These are phyloP conservation scores for Hyalella azteca DNA, from an alignment of 2,888 invertebrate species.

Conservation along the genomic window DNA sequence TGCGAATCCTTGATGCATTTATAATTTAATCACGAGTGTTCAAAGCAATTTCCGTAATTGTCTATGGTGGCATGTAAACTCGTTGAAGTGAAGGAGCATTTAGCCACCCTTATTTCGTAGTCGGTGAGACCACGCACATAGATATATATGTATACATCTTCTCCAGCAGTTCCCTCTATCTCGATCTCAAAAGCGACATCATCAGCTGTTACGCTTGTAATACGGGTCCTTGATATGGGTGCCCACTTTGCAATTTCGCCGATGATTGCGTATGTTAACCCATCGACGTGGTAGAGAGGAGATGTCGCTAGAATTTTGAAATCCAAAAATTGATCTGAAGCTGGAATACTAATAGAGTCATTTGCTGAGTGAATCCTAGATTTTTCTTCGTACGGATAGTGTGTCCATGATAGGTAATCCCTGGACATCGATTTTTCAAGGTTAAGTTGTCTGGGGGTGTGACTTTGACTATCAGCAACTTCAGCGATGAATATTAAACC, in stretches of 20 bases:
- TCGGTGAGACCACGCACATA: too few relatives aligned
- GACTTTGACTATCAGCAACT: neutral
- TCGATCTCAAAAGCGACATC: neutral
- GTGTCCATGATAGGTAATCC: slow-evolving; percentile 5
- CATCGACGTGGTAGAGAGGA: neutral
- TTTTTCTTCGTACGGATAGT: slow-evolving; percentile 31
- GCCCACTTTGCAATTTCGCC: slow-evolving; percentile 47
- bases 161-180: too few relatives aligned
- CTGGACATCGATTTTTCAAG: slow-evolving; percentile 22
- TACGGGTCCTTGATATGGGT: slow-evolving; percentile 38
- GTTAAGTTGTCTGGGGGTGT: slow-evolving; percentile 37
- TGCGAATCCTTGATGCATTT: too few relatives aligned
- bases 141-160: too few relatives aligned
- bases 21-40: too few relatives aligned
- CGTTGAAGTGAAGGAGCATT: too few relatives aligned
- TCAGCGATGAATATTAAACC: slow-evolving; percentile 45
- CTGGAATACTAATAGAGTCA: neutral
- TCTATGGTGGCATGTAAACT: too few relatives aligned
- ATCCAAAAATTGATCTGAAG: slow-evolving; percentile 24
- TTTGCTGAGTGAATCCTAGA: neutral
- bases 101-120: too few relatives aligned
- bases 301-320: slow-evolving; percentile 43
- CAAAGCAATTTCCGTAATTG: too few relatives aligned
- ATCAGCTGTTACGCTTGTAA: neutral
- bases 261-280: slow-evolving; percentile 33